These are phyloP conservation scores for Philonicus albiceps DNA, from an alignment of 2,888 invertebrate genomes.

Conservation along the genomic window DNA sequence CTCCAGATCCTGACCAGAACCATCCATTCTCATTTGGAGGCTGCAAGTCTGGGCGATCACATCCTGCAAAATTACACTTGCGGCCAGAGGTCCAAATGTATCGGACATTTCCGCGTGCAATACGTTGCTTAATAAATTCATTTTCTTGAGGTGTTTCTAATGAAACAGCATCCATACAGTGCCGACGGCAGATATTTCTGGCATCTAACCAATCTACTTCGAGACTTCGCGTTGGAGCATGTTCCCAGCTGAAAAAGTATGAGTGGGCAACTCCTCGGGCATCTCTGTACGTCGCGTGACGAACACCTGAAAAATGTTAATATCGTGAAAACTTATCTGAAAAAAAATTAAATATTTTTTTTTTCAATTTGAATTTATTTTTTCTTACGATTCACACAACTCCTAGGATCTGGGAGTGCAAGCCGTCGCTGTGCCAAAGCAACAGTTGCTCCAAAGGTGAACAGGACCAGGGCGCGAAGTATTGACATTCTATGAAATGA, in stretches of 20 bases:
- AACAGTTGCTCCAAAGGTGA: conserved; percentile 72
- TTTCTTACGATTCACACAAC: conserved; percentile 86
- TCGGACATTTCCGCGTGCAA: conserved; percentile 78
- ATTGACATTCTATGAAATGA: conserved; percentile 50
- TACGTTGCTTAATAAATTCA: conserved; percentile 87
- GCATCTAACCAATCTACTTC: conserved; percentile 93
- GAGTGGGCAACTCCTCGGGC: conserved; percentile 87
- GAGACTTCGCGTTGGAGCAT: conserved; percentile 78
- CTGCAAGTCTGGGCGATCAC: conserved; percentile 81
- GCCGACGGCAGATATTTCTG: conserved; percentile 88
- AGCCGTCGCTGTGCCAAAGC: conserved; percentile 83
- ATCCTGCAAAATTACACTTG: conserved; percentile 92
- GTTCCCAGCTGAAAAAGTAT: conserved; percentile 95
- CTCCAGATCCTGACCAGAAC: conserved; percentile 95
- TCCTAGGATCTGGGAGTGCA: conserved; percentile 86
- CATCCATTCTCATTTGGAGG: conserved; percentile 88
- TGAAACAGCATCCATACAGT: conserved; percentile 93
- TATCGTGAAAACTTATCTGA: background rate
- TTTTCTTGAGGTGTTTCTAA: conserved; percentile 90
- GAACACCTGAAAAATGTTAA: conserved; percentile 71
- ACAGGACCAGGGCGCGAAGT: conserved; percentile 65
- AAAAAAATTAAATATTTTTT: background rate
- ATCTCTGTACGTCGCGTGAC: conserved; percentile 87
- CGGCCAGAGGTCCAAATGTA: conserved; percentile 93
- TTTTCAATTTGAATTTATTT: background rate